Base-by-base conservation (phyloP, 2,888 invertebrate genomes). In the Diploptera punctata region DNA sequence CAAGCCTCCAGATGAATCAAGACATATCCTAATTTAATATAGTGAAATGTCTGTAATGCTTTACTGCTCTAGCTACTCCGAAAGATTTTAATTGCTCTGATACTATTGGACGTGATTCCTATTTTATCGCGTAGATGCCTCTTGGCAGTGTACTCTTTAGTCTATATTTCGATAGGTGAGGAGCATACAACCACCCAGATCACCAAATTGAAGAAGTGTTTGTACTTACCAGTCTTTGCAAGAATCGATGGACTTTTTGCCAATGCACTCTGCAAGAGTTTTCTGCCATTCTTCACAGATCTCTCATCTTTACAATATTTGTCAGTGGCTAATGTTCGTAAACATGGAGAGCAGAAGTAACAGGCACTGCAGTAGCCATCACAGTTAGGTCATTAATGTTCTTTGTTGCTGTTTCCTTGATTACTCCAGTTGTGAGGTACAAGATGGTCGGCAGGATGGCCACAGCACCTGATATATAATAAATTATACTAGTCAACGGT, bases 361-460 rank as follows among this genome's bases (percentile, higher is more conserved):
- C 88, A 7, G 92, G 88, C 0, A 91, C 86, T 21, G 91, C 90
- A 29, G 90, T 89, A n/a, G 90, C 90, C 61, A 89, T 82, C 76
- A 88, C 86, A 24, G 77, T 78, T 60, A 77, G 76, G 68, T 78
- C 79, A 57, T 79, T 78, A 16, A 87, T 84, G 19, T 88, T 86
- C 78, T 87, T 87, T 29, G 90, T 89, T 3, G 92, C 90, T 72
- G 94, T 89, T 85, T 97, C 96, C 77, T 93, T 90, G 44, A 99
- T 88, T 33, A 98, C 92, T 71, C 96, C 95, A 5, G 95, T 94
- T 1, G 93, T 91, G 72, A 99, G 86, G 83, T 93, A 96, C n/a
- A 99, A 86, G 72, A 98, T 87, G 0, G 98, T 95, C 3, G 99
- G 98, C 72, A 99, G 86, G 75, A 98, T 91, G 10, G 94, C 90